Base-by-base conservation (phyloP, 1,140 invertebrate genomes). In the Drosophila ohnishii region DNA sequence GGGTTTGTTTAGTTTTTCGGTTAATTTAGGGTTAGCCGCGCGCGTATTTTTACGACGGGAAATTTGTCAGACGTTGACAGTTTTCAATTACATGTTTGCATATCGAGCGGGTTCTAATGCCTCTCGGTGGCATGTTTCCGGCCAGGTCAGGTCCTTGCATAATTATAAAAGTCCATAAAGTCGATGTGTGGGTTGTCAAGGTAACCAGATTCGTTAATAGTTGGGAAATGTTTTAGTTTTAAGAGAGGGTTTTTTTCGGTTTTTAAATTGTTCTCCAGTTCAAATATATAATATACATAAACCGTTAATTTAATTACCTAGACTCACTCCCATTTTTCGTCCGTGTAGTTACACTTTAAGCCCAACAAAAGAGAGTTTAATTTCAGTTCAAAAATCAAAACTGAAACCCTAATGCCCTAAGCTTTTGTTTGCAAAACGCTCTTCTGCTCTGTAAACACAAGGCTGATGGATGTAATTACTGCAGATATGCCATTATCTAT, bases 51-150 rank as follows among this genome's bases (percentile, higher is more conserved):
- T 79, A 83, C 75, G 76, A 80, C 76, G 34, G 37, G 56, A 70
- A 80, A 81, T 81, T 72, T 61, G 67, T 81, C 75, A 65, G 51
- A 81, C 74, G 81, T 56, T 84, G 81, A 84, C 81, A 84, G 81
- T 85, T 84, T 84, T 84, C 77, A 85, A 84, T 84, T 84, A 84
- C 57, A 50, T 59, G 63, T 61, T 75, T 65, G 70, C 69, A 79
- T 77, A 66, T 75, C 64, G 57, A 53, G 61, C 53, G 32, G 16
- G 39, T 51, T 63, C 53, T 69, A 79, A 79, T 79, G 69, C 32
- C 45, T 60, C 59, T 60, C 59, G 48, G 30, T 75, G 40, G 72
- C 73, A 75, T 75, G 72, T 75, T 51, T 32, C 22, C 19, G 44
- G 6, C 45, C 37, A 66, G 60, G 45, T 42, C 58, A 69, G 47